These are phyloP conservation scores for Oncorhynchus mykiss DNA, from an alignment of 2,113 vertebrate genomes.

Conservation along the genomic window DNA sequence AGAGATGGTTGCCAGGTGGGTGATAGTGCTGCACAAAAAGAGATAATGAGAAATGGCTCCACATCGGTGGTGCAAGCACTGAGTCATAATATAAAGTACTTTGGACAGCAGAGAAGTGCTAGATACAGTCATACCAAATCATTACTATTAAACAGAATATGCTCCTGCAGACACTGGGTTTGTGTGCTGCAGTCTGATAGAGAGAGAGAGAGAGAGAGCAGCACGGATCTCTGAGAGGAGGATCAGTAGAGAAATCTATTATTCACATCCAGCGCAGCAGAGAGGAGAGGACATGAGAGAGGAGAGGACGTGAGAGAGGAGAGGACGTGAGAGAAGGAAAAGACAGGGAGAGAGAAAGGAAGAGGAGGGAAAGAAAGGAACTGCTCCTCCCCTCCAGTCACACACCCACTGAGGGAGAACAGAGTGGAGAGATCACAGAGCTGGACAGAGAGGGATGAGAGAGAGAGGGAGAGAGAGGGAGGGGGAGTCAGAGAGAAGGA, in stretches of 20 bases:
- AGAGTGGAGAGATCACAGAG: neutral
- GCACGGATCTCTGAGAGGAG: neutral
- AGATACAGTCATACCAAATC: no score
- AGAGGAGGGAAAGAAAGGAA: constrained; percentile 10
- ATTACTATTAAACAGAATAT: no score
- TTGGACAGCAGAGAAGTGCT: no score
- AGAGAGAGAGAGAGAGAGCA: neutral
- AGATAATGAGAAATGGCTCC: no score
- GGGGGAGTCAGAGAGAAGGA: no score
- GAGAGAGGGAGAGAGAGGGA: neutral
- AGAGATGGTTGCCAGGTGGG: no score
- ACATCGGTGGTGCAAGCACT: no score
- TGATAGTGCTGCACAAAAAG: no score
- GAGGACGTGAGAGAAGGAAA: neutral
- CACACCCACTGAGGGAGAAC: neutral
- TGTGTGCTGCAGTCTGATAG: neutral
- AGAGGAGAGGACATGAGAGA: neutral
- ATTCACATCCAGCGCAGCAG: constrained; percentile 39
- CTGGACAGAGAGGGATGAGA: neutral
- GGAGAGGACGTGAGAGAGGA: neutral
- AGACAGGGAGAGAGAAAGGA: neutral
- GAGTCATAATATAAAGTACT: no score
- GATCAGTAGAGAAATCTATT: constrained; percentile 19
- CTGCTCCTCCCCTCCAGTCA: neutral
- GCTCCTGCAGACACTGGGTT: neutral